Conservation (phyloP, 2,113 vertebrate genomes). For the Cepphus grylle region DNA sequence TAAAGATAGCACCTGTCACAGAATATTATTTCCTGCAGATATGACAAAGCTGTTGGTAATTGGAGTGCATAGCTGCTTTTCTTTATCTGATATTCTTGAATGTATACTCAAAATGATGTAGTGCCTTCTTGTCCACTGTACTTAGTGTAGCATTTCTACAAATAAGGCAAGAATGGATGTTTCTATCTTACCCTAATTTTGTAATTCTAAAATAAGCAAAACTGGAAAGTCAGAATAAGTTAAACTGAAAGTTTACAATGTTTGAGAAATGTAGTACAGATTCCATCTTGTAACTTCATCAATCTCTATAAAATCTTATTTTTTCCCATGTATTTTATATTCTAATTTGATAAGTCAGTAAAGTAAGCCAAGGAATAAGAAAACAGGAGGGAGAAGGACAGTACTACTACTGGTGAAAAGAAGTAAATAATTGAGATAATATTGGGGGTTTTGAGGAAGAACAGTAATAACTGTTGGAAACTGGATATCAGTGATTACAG, state of each 20-base stretch:
- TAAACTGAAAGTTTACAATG: neutral
- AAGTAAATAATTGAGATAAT: neutral
- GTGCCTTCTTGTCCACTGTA: neutral
- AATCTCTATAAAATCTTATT: neutral
- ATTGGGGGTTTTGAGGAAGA: fast-evolving
- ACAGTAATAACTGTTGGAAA: neutral
- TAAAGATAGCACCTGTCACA: neutral
- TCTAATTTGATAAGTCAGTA: neutral
- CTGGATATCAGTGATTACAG: neutral
- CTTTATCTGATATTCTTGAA: neutral
- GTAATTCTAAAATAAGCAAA: neutral
- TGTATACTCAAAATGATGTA: neutral
- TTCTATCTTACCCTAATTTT: neutral
- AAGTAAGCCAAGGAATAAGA: neutral
- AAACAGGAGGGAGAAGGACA: neutral
- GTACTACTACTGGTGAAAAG: neutral
- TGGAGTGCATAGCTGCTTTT: neutral
- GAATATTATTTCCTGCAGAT: neutral
- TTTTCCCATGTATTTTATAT: neutral
- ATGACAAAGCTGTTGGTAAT: neutral
- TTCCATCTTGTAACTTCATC: neutral
- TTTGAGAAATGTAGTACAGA: neutral
- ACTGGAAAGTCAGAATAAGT: neutral
- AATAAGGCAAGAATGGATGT: neutral
- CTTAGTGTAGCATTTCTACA: neutral